Conservation (phyloP, 1,140 invertebrate genomes). For the Chelonus insularis region DNA sequence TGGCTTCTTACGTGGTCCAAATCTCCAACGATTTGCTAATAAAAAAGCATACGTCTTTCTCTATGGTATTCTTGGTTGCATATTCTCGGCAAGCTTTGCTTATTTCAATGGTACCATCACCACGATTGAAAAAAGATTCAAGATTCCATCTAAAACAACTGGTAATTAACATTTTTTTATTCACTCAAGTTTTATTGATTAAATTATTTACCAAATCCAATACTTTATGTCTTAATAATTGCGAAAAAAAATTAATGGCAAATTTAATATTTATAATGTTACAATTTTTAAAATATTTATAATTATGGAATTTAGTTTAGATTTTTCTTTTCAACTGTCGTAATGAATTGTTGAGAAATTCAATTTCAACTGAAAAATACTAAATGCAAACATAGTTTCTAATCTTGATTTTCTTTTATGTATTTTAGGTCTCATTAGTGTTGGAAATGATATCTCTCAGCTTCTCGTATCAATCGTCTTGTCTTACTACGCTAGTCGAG, state of each 20-base stretch:
- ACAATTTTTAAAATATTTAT: too few species aligned
- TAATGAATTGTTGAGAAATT: too few species aligned
- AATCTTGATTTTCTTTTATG: not conserved
- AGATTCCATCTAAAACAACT: slow-evolving; percentile 75
- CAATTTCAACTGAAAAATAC: not conserved
- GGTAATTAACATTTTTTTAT: slow-evolving; percentile 56
- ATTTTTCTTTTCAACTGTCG: too few species aligned
- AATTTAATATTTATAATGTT: slow-evolving; percentile 3
- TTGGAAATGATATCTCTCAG: slow-evolving; percentile 70
- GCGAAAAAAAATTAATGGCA: too few species aligned
- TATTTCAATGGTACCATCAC: slow-evolving; percentile 80
- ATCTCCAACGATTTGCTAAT: slow-evolving; percentile 71
- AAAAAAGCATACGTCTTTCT: slow-evolving; percentile 75
- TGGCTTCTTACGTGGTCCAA: slow-evolving; percentile 63
- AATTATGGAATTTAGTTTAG: too few species aligned
- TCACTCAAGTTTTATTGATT: too few species aligned
- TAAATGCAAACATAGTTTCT: not conserved
- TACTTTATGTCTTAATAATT: too few species aligned
- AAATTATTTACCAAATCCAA: too few species aligned
- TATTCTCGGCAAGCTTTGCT: slow-evolving; percentile 75
- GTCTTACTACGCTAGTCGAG: slow-evolving; percentile 70
- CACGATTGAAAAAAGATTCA: slow-evolving; percentile 80
- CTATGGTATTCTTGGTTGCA: slow-evolving; percentile 73
- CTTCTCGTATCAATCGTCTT: slow-evolving; percentile 65
- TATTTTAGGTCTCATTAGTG: slow-evolving; percentile 67